Evolutionary conservation across 2,888 invertebrate genomes (phyloP).

Genomic region (Notodonta ziczac): DNA sequence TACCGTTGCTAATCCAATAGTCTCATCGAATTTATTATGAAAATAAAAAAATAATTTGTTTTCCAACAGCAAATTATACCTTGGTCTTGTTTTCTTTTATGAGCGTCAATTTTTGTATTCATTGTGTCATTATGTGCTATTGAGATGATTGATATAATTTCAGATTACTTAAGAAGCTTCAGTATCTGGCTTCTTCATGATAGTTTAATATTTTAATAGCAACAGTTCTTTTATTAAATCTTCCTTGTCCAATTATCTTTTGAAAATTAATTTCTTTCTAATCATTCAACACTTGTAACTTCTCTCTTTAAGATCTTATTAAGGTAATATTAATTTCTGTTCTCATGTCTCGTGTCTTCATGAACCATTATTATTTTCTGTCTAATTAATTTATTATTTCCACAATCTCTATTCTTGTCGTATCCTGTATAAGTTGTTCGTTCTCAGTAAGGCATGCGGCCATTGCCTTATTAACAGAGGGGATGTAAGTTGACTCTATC

Average conservation of each 20-base stretch:
- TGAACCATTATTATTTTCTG: too few relatives aligned
- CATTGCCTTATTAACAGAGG: background rate
- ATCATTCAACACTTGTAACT: background rate
- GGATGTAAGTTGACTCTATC: background rate
- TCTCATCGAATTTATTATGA: slow-evolving; percentile 20
- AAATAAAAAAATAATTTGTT: slow-evolving; percentile 17
- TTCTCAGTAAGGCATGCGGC: background rate
- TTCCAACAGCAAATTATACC: slow-evolving; percentile 24
- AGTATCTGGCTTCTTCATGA: background rate
- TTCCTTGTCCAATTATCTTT: background rate
- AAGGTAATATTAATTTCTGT: too few relatives aligned
- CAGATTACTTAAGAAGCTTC: slow-evolving; percentile 19
- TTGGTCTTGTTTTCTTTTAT: slow-evolving; percentile 16
- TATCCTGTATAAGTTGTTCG: background rate
- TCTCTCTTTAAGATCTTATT: too few relatives aligned
- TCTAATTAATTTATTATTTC: too few relatives aligned
- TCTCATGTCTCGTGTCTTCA: too few relatives aligned
- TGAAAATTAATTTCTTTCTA: background rate
- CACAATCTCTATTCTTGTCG: too few relatives aligned
- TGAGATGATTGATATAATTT: slow-evolving; percentile 22
- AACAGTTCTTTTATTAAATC: background rate
- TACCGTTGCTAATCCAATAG: slow-evolving; percentile 27
- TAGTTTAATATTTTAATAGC: background rate
- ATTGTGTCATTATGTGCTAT: slow-evolving; percentile 18
- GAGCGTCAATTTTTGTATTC: slow-evolving; percentile 21